A percentile compares a stretch with the other conserved stretches of the same genome.
These are phyloP conservation scores for Amphipyra berbera DNA, from an alignment of 2,888 invertebrate species.

Conservation along the genomic window DNA sequence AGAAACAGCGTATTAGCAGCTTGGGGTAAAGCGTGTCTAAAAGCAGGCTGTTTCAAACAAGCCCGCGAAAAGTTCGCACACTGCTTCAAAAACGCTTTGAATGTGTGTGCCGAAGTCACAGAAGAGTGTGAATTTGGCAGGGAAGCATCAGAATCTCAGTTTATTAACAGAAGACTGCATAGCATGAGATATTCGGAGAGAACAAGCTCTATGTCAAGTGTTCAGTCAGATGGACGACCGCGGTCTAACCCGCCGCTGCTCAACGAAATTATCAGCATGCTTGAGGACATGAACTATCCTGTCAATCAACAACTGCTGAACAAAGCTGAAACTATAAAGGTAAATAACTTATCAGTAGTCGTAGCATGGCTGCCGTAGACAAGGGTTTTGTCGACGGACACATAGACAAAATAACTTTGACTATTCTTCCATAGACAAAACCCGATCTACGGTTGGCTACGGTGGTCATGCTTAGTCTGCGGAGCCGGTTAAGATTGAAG, in stretches of 20 bases:
- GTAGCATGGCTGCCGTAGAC: too few species aligned
- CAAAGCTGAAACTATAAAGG: slow-evolving; percentile 85
- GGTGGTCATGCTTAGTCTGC: too few species aligned
- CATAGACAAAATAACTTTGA: too few species aligned
- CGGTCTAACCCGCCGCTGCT: slow-evolving; percentile 92
- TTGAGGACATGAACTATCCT: slow-evolving; percentile 91
- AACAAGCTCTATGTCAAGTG: slow-evolving; percentile 75
- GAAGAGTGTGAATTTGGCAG: slow-evolving; percentile 82
- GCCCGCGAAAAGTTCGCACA: slow-evolving; percentile 93
- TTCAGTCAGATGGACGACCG: slow-evolving; percentile 86
- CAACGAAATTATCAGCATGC: slow-evolving; percentile 92
- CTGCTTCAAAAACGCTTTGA: slow-evolving; percentile 81
- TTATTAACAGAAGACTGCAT: slow-evolving; percentile 73
- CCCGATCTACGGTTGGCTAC: too few species aligned
- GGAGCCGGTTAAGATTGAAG: too few species aligned
- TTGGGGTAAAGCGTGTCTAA: slow-evolving; percentile 96
- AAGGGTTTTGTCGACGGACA: too few species aligned
- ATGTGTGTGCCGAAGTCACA: slow-evolving; percentile 73
- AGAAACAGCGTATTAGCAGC: slow-evolving; percentile 95
- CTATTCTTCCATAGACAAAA: too few species aligned
- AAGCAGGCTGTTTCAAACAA: slow-evolving; percentile 93
- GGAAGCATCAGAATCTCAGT: slow-evolving; percentile 79
- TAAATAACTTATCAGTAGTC: slow-evolving; percentile 42
- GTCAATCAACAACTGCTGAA: slow-evolving; percentile 86
- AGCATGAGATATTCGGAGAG: slow-evolving; percentile 73